phyloP scores from a whole-genome alignment of 2,113 vertebrate genomes.

The Pterocles gutturalis region DNA sequence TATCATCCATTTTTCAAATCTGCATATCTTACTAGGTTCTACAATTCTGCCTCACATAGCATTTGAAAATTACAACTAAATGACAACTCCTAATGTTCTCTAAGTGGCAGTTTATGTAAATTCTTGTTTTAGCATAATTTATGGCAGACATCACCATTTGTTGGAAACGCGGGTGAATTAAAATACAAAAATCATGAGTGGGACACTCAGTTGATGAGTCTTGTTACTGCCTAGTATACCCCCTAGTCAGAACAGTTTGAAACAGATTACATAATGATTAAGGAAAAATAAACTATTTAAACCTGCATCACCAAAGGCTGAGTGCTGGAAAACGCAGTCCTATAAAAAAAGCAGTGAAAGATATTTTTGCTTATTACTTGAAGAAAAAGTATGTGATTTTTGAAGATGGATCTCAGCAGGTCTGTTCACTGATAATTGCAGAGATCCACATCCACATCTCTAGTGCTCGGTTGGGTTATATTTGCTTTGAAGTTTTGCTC shows the following conservation, averaged over 20 bases:
- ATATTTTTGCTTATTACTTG: background rate
- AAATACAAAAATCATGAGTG: background rate
- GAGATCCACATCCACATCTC: background rate
- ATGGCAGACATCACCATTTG: background rate
- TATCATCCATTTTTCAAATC: background rate
- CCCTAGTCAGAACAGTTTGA: background rate
- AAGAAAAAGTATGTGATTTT: background rate
- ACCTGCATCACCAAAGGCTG: background rate
- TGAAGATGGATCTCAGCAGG: background rate
- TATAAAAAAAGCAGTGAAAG: background rate
- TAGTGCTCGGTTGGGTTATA: background rate
- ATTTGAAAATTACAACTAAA: background rate
- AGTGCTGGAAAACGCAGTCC: background rate
- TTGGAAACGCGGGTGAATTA: background rate
- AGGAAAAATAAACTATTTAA: background rate
- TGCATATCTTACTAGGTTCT: background rate
- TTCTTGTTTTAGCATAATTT: background rate
- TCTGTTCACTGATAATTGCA: background rate
- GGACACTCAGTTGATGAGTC: rapidly evolving
- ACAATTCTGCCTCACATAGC: background rate
- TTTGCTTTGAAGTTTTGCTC: background rate
- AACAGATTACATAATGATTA: background rate
- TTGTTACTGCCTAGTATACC: background rate
- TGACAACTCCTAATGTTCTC: background rate
- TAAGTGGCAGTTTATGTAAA: background rate